A percentile compares a stretch with the other conserved stretches of the same genome.
Evolutionary conservation across 2,888 invertebrate species (phyloP).

Genomic region (Athalia rosae): DNA sequence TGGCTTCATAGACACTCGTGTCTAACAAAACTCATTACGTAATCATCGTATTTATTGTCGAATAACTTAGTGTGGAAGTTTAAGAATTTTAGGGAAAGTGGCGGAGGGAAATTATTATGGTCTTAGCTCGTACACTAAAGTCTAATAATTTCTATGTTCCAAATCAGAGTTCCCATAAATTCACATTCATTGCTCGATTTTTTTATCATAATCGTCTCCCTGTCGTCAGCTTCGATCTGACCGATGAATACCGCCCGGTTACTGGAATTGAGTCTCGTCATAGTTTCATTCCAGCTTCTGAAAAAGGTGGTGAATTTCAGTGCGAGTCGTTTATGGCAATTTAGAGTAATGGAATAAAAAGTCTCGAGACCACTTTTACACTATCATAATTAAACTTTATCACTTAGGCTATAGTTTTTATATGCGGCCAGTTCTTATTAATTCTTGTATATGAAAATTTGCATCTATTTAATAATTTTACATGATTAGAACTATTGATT

Average conservation of each 20-base stretch:
- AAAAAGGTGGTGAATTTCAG: not conserved
- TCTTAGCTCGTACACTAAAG: not conserved
- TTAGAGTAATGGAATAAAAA: not conserved
- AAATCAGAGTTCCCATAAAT: not conserved
- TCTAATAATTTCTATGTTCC: no score
- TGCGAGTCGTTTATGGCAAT: slow-evolving; percentile 15
- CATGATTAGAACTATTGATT: slow-evolving; percentile 29
- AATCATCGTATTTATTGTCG: slow-evolving; percentile 51
- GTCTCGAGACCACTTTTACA: slow-evolving; percentile 42
- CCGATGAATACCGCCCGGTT: not conserved
- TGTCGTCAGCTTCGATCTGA: slow-evolving; percentile 28
- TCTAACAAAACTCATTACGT: slow-evolving; percentile 36
- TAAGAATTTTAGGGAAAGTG: slow-evolving; percentile 22
- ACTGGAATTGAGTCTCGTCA: no score
- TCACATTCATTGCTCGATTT: no score
- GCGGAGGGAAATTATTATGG: not conserved
- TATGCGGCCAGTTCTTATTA: slow-evolving; percentile 63
- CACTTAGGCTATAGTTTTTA: slow-evolving; percentile 50
- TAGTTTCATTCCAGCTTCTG: not conserved
- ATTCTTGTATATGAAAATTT: slow-evolving; percentile 56
- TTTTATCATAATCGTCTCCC: not conserved
- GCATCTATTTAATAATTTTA: slow-evolving; percentile 48
- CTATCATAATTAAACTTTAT: slow-evolving; percentile 38
- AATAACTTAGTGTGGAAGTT: slow-evolving; percentile 30
- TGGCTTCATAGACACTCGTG: slow-evolving; percentile 26